Conservation (phyloP, 2,888 invertebrate genomes). For the Amphipoea lucens region DNA sequence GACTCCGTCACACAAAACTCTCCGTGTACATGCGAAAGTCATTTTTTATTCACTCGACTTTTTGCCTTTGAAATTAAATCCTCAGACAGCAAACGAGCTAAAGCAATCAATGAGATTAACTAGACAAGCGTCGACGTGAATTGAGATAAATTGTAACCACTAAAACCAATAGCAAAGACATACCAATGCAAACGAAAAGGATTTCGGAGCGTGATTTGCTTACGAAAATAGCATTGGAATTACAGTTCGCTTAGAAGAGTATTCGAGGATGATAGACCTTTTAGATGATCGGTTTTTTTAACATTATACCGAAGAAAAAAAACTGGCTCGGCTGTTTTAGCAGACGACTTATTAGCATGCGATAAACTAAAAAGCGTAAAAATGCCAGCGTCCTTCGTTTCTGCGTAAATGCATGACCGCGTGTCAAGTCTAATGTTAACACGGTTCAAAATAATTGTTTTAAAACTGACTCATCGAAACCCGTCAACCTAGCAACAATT, state of each 20-base stretch:
- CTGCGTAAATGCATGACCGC: conserved; percentile 49
- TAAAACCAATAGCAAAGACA: conserved; percentile 45
- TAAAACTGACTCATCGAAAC: conserved; percentile 54
- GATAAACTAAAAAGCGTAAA: conserved; percentile 43
- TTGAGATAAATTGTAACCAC: conserved; percentile 58
- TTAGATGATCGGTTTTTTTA: conserved; percentile 44
- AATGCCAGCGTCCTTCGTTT: conserved; percentile 42
- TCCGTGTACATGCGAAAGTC: conserved; percentile 10
- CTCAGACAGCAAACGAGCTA: conserved; percentile 39
- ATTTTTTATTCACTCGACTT: conserved; percentile 23
- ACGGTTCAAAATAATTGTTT: conserved; percentile 57
- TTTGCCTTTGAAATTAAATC: conserved; percentile 37
- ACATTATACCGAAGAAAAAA: conserved; percentile 43
- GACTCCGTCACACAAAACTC: conserved; percentile 20
- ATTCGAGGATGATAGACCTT: conserved; percentile 31
- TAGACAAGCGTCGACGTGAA: conserved; percentile 54
- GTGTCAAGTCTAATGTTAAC: conserved; percentile 49
- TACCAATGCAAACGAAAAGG: conserved; percentile 47
- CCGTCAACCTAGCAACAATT: conserved; percentile 50
- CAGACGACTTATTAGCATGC: conserved; percentile 62
- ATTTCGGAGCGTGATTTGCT: conserved; percentile 46
- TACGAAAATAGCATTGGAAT: conserved; percentile 16
- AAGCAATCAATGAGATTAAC: conserved; percentile 62
- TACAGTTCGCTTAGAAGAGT: background rate
- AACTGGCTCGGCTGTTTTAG: conserved; percentile 46